Percentiles rank a stretch among this genome's conserved stretches.
phyloP scores from a whole-genome alignment of 2,888 invertebrate genomes.

The Sericinus montela region DNA sequence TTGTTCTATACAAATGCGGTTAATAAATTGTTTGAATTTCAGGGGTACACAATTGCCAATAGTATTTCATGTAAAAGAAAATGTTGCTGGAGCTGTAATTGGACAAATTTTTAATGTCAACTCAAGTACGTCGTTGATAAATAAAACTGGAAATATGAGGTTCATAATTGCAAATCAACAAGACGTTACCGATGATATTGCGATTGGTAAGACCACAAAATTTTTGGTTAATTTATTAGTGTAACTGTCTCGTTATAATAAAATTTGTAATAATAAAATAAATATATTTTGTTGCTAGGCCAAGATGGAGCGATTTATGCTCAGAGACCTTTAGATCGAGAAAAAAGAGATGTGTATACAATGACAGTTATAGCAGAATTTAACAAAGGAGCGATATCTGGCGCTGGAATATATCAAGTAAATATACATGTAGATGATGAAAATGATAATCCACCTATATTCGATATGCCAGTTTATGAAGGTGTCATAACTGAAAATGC shows the following conservation, averaged over 20 bases:
- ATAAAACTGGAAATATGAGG: slow-evolving; percentile 74
- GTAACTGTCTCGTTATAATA: background rate
- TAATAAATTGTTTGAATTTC: slow-evolving; percentile 31
- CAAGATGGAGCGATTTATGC: slow-evolving; percentile 90
- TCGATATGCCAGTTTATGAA: slow-evolving; percentile 85
- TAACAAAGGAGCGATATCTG: slow-evolving; percentile 82
- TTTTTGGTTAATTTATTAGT: background rate
- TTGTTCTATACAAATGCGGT: too few species aligned
- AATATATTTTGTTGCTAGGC: slow-evolving; percentile 38
- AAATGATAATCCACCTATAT: slow-evolving; percentile 92
- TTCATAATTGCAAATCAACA: slow-evolving; percentile 91
- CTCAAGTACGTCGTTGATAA: slow-evolving; percentile 46
- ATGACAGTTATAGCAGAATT: slow-evolving; percentile 90
- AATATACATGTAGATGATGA: slow-evolving; percentile 90
- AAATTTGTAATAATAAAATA: background rate
- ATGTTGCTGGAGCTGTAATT: slow-evolving; percentile 84
- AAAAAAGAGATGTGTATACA: slow-evolving; percentile 84
- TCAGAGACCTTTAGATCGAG: slow-evolving; percentile 86
- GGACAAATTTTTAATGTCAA: slow-evolving; percentile 84
- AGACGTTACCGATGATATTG: slow-evolving; percentile 88
- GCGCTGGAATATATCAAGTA: slow-evolving; percentile 88
- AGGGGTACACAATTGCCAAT: slow-evolving; percentile 86
- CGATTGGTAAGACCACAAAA: slow-evolving; percentile 78
- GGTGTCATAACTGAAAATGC: slow-evolving; percentile 90
- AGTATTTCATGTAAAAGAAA: slow-evolving; percentile 88